These are phyloP conservation scores for Oscheius sp. DNA, from an alignment of 2,888 invertebrate genomes.

Conservation along the genomic window DNA sequence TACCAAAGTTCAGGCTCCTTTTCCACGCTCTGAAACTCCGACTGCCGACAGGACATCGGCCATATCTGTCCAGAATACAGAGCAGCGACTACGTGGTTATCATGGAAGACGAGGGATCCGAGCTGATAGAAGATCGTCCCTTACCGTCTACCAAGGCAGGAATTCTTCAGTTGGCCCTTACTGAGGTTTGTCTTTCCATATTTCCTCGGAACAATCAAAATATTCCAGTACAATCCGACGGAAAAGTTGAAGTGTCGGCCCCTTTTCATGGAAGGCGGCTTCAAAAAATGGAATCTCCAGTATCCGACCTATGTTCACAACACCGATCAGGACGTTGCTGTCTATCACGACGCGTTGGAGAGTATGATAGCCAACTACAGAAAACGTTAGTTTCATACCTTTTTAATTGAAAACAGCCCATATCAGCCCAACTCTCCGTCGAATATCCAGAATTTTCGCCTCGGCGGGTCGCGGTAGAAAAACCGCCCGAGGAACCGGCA, in stretches of 20 bases:
- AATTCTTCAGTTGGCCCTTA: slow-evolving; percentile 18
- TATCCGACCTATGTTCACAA: slow-evolving; percentile 48
- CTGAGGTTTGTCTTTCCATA: slow-evolving; percentile 1
- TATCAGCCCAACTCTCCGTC: background rate
- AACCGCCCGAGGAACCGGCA: background rate
- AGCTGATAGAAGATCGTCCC: slow-evolving; percentile 34
- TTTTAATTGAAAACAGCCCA: background rate
- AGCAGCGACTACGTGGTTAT: slow-evolving; percentile 59
- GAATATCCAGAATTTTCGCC: slow-evolving; percentile 13
- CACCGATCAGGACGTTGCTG: background rate
- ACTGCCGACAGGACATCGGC: slow-evolving; percentile 39
- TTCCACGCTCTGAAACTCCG: slow-evolving; percentile 33
- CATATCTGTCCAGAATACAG: slow-evolving; percentile 39
- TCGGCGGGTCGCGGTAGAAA: background rate
- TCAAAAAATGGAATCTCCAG: slow-evolving; percentile 57
- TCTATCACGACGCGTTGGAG: background rate
- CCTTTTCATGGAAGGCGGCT: slow-evolving; percentile 66
- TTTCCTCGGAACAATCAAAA: background rate
- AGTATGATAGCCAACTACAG: slow-evolving; percentile 14
- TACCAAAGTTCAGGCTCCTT: slow-evolving; percentile 40
- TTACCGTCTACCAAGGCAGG: background rate
- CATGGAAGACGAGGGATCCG: slow-evolving; percentile 57
- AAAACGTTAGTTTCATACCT: background rate
- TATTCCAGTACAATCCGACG: slow-evolving; percentile 42
- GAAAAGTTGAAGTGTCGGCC: slow-evolving; percentile 47